Evolutionary conservation across 1,140 invertebrate genomes (phyloP).

Genomic region (Drosophila nigrodunni): DNA sequence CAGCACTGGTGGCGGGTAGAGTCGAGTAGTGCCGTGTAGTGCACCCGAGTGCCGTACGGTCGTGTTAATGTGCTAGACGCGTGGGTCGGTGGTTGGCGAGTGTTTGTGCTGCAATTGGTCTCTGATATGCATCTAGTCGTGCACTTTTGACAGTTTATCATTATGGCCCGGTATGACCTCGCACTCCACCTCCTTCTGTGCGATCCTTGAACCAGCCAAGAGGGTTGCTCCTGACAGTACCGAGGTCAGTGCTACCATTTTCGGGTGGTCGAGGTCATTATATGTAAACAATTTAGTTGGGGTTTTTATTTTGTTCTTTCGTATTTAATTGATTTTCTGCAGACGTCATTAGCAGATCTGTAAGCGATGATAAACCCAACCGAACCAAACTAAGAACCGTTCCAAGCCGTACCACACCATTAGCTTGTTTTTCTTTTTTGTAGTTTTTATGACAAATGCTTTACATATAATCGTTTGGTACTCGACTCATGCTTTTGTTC

Average conservation of each 20-base stretch:
- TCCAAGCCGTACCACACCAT: neutral
- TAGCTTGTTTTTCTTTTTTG: neutral
- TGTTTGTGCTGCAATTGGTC: conserved; percentile 30
- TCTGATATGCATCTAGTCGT: conserved; percentile 66
- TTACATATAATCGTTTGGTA: neutral
- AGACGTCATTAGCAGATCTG: conserved; percentile 58
- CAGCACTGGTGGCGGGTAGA: too few relatives aligned
- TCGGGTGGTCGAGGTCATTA: conserved; percentile 47
- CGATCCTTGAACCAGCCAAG: conserved; percentile 19
- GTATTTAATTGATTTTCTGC: conserved; percentile 78
- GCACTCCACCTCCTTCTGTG: neutral
- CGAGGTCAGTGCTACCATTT: conserved; percentile 20
- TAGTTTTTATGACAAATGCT: conserved; percentile 10
- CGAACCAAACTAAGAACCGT: too few relatives aligned
- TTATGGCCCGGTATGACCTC: conserved; percentile 42
- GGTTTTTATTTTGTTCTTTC: conserved; percentile 4
- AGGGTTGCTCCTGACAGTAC: conserved; percentile 6
- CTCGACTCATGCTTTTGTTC: neutral
- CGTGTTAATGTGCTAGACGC: conserved; percentile 74
- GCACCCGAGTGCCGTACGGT: too few relatives aligned
- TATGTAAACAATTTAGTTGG: conserved; percentile 55
- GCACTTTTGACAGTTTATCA: conserved; percentile 73
- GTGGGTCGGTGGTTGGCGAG: conserved; percentile 43
- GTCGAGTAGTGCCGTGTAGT: too few relatives aligned
- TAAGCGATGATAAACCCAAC: conserved; percentile 36